Base-by-base conservation (phyloP, 2,797 vertebrate species). In the Poecile montanus region DNA sequence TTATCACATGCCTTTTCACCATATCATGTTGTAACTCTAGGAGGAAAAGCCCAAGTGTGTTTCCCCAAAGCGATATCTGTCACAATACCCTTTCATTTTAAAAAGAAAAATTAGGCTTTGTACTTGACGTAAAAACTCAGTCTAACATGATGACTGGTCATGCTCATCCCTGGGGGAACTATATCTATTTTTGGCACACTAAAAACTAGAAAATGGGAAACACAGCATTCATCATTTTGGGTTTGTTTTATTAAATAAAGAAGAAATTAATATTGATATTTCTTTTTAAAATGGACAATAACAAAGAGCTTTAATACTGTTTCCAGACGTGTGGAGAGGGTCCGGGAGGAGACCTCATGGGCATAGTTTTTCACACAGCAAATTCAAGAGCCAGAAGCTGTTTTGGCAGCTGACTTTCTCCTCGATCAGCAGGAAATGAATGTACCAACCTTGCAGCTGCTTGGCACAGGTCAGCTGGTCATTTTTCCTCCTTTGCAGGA, bases 141-240 rank as follows among this genome's bases (percentile, higher is more conserved):
- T n/a, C 21, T 56, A 63, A 44, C 0, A 4, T 40, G 10, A 61
- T 27, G 45, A 10, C 15, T 47, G 32, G 16, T 26, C 13, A 13
- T 32, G 8, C 4, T 16, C 15, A 1, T 29, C 36, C 42, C 30
- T 63, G n/a, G 15, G 27, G 72, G 2, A 75, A 51, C 48, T 53
- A 13, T 5, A 38, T 27, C 2, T n/a, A 9, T 50, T 60, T 84
- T 68, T 54, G 38, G 10, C 6, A 58, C 14, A 44, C 4, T 15
- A 4, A 23, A 3, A 11, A 6, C 8, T 48, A 71, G 22, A 57
- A 89, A 91, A 73, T 9, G 9, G 20, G 25, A 72, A 61, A 68
- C 3, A 2, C 18, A 15, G 1, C 17, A 40, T 54, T 53, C 23
- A 27, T 45, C 3, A 19, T 13, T 34, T 12, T 0, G 0, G 5